Conservation (phyloP, 1,140 invertebrate species). For the Aphidius gifuensis region DNA sequence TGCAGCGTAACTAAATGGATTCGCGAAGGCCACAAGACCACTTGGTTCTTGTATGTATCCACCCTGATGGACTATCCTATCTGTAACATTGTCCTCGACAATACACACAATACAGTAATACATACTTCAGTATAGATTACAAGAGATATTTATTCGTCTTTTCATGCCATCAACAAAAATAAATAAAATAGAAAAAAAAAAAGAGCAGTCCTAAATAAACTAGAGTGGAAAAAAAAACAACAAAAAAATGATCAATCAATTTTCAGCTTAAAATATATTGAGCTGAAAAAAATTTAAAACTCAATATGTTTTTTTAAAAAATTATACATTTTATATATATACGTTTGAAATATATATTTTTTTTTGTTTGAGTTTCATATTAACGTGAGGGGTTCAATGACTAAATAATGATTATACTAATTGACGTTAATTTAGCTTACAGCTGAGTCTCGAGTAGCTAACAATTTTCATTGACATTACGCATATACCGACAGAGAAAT, state of each 20-base stretch:
- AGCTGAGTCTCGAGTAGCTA: constrained; percentile 19
- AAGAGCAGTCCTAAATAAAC: constrained; percentile 3
- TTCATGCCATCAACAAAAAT: background rate
- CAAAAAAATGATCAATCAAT: too few relatives aligned
- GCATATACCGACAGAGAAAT: constrained; percentile 7
- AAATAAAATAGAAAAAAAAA: background rate
- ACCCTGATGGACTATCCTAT: background rate
- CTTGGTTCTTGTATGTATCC: background rate
- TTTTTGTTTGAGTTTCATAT: constrained; percentile 1
- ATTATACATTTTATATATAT: background rate
- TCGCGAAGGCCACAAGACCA: background rate
- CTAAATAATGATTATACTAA: constrained; percentile 27
- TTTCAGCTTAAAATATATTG: too few relatives aligned
- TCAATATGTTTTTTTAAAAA: too few relatives aligned
- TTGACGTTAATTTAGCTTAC: constrained; percentile 26
- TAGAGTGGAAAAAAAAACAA: background rate
- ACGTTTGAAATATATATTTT: constrained; percentile 1
- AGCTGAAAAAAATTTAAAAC: too few relatives aligned
- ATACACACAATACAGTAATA: too few relatives aligned
- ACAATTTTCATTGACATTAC: constrained; percentile 26
- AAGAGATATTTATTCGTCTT: constrained; percentile 1
- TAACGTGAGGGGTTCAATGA: constrained; percentile 22
- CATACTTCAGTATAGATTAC: background rate
- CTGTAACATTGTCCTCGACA: too few relatives aligned
- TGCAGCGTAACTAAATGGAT: constrained; percentile 9